Base-by-base conservation (phyloP, 2,888 invertebrate genomes). In the Tetranychus truncatus region DNA sequence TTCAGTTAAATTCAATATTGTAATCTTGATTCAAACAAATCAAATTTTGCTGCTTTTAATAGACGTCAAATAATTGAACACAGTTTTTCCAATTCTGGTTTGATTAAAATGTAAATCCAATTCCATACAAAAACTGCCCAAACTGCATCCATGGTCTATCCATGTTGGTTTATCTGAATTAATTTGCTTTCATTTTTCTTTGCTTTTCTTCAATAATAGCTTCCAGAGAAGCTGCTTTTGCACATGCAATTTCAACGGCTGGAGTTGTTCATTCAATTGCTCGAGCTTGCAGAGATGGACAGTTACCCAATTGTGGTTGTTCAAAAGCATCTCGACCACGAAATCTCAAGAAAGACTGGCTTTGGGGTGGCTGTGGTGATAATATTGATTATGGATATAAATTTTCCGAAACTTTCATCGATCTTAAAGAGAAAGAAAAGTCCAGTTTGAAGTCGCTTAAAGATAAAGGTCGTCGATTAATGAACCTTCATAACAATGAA, bases 291-390 rank as follows among this genome's bases (percentile, higher is more conserved):
- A 87, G 94, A 74, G 93, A 95, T 81, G 95, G 95, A 0, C 88
- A 91, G 77, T 86, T 95, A 75, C 87, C 90, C 6, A 91, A 91
- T 74, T 96, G 96, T 81, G 91, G 92, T 45, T 96, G 96, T 83
- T 91, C 92, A 74, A 86, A 89, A 24, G 89, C 91, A 73, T 85
- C 87, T 5, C 84, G 95, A 72, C 95, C 95, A 7, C 87, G 88
- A 79, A 89, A 91, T 81, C 85, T 95, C 75, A 89, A 91, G 80
- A 87, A 88, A 75, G 94, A 95, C 81, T 97, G 95, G 95, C 89
- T 92, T 73, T 97, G 97, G 97, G 95, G 95, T 46, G 97, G 97
- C 44, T 97, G 95, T 81, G 96, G 95, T 0, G 96, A 97, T 83
- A 94, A 99, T 84, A 87, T 95, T 76, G 92, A 95, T 83, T 95